Base-by-base conservation (phyloP, 2,797 vertebrate genomes). In the Cuculus canorus region DNA sequence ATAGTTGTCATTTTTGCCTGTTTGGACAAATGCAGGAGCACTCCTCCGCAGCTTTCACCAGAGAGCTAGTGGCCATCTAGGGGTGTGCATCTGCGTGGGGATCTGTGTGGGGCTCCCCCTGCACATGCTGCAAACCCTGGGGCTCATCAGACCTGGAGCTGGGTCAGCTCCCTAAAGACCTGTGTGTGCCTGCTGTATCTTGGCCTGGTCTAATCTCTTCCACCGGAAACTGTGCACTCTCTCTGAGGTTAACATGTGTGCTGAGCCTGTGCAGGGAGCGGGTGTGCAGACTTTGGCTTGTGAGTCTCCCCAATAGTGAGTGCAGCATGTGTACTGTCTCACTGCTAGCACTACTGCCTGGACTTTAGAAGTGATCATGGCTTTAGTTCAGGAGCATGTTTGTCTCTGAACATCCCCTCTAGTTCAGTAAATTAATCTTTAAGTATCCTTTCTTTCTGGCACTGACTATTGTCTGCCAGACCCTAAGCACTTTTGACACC, bases 201-300 rank as follows among this genome's bases (percentile, higher is more conserved):
- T 69, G 73, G 11, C 15, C 19, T 7, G 8, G 8, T 78, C 25
- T 78, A 23, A 78, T 32, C 17, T 57, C 33, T 78, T 24, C 17
- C 0, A 0, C 2, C 18, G 35, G 48, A 80, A 65, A 30, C 2
- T 1, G 0, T 0, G 1, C 1, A 5, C 14, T 60, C 30, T 18
- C 23, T 64, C 25, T 0, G 0, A 76, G 47, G 50, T 23, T 33
- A 16, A n/a, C 0, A 1, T 16, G 22, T 2, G 1, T 33, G 48
- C 30, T 1, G 5, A 61, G 28, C 37, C 17, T 4, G 3, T 3
- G 10, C 15, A 3, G 6, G 37, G 11, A 50, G 9, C 1, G 10
- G 45, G 14, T 3, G 5, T 1, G 1, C 8, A 13, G 64, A 3
- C 22, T 21, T 72, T 21, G 37, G 18, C 25, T n/a, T 52, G 68